Conservation (phyloP, 2,888 invertebrate species). For the Cephus rjabovi region DNA sequence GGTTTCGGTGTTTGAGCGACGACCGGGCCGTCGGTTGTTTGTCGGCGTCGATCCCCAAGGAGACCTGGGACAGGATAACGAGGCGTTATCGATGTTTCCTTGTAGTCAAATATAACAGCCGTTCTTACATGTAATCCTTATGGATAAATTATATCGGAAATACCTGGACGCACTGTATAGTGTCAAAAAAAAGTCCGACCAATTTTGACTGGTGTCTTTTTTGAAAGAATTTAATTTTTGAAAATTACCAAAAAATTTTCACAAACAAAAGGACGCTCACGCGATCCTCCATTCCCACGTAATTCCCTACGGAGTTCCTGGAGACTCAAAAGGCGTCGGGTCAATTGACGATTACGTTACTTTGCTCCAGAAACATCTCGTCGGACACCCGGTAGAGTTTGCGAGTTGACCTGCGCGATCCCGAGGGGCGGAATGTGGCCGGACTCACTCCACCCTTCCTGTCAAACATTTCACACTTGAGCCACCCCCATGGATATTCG, state of each 20-base stretch:
- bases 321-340: constrained; percentile 39
- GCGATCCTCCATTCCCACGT: constrained; percentile 4
- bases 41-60: constrained; percentile 22
- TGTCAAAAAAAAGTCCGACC: background rate
- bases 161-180: background rate
- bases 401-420: constrained; percentile 13
- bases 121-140: background rate
- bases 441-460: constrained; percentile 43
- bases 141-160: background rate
- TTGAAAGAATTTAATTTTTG: background rate
- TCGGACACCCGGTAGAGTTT: constrained; percentile 21
- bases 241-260: background rate
- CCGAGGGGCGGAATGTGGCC: constrained; percentile 36
- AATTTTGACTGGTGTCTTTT: background rate
- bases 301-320: constrained; percentile 35
- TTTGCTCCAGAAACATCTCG: background rate
- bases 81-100: background rate
- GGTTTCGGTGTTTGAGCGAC: constrained; percentile 24
- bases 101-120: background rate
- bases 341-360: constrained; percentile 40
- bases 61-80: constrained; percentile 14
- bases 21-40: constrained; percentile 22
- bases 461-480: constrained; percentile 49
- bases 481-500: constrained; percentile 13
- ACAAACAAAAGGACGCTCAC: background rate